Percentiles rank a stretch among this genome's conserved stretches.
phyloP scores from a whole-genome alignment of 2,797 vertebrate species.

The Gastrophryne carolinensis region DNA sequence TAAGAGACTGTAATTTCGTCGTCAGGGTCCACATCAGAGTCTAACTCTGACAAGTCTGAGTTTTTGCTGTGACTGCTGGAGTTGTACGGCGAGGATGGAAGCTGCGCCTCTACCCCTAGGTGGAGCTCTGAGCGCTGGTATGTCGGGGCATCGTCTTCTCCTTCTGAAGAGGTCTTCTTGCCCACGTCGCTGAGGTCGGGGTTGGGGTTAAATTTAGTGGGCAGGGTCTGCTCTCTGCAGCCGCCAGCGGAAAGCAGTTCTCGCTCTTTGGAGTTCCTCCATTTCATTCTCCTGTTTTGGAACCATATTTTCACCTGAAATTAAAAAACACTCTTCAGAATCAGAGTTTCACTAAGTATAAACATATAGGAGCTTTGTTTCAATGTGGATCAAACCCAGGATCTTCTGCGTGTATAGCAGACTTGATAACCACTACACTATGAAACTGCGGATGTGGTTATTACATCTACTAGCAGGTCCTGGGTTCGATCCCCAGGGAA shows the following conservation, averaged over 20 bases:
- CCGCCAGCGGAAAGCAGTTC: conserved; percentile 93
- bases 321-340: too few species aligned
- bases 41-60: conserved; percentile 93
- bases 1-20: conserved; percentile 95
- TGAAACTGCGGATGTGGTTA: too few species aligned
- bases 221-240: conserved; percentile 92
- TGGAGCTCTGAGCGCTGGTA: conserved; percentile 66
- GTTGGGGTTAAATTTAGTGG: conserved; percentile 93
- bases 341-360: too few species aligned
- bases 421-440: too few species aligned
- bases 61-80: conserved; percentile 84
- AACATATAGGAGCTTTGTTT: too few species aligned
- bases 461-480: too few species aligned
- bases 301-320: conserved; percentile 96
- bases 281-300: conserved; percentile 96
- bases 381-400: too few species aligned
- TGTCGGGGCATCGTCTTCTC: conserved; percentile 55
- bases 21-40: conserved; percentile 72
- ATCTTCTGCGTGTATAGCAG: too few species aligned
- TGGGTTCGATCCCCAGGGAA: too few species aligned
- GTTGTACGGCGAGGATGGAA: conserved; percentile 75
- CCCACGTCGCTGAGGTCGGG: conserved; percentile 95
- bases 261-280: conserved; percentile 94
- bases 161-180: conserved; percentile 82
- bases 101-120: conserved; percentile 66